These are phyloP conservation scores for Anguilla rostrata DNA, from an alignment of 2,113 vertebrate species.

Conservation along the genomic window DNA sequence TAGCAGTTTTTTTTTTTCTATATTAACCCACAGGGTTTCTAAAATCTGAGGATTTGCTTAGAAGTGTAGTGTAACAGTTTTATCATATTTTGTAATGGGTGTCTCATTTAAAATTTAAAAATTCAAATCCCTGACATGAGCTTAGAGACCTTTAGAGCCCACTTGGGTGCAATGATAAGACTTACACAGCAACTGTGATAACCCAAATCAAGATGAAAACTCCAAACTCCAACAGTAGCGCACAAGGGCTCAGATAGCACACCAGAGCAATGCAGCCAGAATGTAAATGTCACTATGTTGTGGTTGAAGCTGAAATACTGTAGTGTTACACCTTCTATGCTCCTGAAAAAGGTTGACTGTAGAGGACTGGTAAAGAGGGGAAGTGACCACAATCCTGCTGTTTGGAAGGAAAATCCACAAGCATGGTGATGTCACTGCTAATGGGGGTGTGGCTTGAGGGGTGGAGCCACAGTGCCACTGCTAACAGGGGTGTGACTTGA, in stretches of 20 bases:
- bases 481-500: no score
- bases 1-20: background rate
- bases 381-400: background rate
- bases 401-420: no score
- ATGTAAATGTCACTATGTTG: background rate
- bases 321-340: background rate
- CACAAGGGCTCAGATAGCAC: background rate
- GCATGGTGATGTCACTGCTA: no score
- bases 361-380: background rate
- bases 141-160: background rate
- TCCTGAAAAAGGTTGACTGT: background rate
- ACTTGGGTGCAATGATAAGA: background rate
- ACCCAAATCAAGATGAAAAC: background rate
- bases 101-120: background rate
- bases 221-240: background rate
- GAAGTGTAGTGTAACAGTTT: background rate
- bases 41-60: conserved; percentile 3
- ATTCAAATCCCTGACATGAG: background rate
- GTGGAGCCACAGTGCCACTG: no score
- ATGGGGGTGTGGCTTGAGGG: no score
- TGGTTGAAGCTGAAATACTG: background rate
- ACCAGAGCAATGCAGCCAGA: background rate
- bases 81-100: background rate
- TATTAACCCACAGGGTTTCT: background rate
- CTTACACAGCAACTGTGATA: background rate